Base-by-base conservation (phyloP, 2,113 vertebrate species). In the Gadus macrocephalus region DNA sequence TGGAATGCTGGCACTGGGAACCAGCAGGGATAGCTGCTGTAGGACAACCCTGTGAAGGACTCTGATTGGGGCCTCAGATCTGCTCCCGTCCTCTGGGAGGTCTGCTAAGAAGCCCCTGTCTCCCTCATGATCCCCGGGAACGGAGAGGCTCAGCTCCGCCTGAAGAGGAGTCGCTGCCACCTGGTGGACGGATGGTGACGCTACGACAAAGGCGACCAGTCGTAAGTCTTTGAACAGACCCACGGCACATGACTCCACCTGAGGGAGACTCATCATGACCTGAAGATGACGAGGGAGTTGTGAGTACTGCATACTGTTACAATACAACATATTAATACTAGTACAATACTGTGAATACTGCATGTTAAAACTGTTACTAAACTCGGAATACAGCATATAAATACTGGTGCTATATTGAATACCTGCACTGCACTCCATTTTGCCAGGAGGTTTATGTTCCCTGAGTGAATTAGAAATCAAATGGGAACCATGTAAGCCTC, bases 181-280 rank as follows among this genome's bases (percentile, higher is more conserved):
- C 55, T 87, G 78, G 22, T 73, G 75, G 42, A 61, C 66, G 53
- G 89, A 71, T 63, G 69, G 49, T 53, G 77, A 86, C 73, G 89
- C 82, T 73, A 96, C 92, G 2, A 95, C 71, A 74, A 98, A 98
- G 14, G 96, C 87, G 53, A 96, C 78, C 79, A 99, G 90, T 42
- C 93, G 93, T 66, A 83, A 80, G 55, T 85, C 78, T 62, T 92
- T 79, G 74, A 89, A 89, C 86, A 94, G 91, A 22, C 76, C 86
- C 72, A 95, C 92, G 1, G 93, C 92, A 72, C 94, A 96, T 62
- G 93, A 89, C 73, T 96, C 94, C 58, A 96, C 92, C 70, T 90
- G 83, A 67, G 90, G 87, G 70, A 94, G 84, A 65, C 71, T 81
- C 89, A 93, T 87, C 66, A 94, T 85, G 69, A 91, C 84, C 97